phyloP scores from a whole-genome alignment of 1,140 invertebrate genomes.

The Trissolcus basalis region DNA sequence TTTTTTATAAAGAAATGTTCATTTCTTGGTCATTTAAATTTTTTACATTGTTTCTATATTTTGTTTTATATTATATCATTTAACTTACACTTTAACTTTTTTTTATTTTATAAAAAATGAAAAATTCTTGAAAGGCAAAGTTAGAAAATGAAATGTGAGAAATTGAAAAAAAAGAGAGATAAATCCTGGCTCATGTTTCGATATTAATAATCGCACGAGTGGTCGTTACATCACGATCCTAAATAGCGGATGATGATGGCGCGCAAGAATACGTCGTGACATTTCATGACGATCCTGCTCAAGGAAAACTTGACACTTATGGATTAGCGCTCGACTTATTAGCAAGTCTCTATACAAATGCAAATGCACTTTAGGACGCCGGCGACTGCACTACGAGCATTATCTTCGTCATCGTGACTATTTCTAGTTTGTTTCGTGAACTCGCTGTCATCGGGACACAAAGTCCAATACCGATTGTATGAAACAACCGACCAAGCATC shows the following conservation, averaged over 20 bases:
- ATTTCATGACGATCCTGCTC: neutral
- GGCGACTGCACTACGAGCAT: neutral
- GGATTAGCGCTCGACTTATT: constrained; percentile 15
- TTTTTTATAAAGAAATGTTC: too few species aligned
- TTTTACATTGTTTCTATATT: too few species aligned
- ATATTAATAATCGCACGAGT: too few species aligned
- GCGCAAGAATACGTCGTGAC: neutral
- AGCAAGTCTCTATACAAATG: constrained; percentile 10
- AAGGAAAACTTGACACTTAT: constrained; percentile 24
- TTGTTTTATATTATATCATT: too few species aligned
- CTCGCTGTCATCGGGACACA: neutral
- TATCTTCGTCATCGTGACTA: neutral
- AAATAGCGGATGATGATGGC: neutral
- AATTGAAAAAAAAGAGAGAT: too few species aligned
- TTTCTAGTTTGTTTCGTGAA: constrained; percentile 1
- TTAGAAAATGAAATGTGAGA: too few species aligned
- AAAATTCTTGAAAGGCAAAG: too few species aligned
- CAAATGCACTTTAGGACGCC: constrained; percentile 9
- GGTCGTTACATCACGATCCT: constrained; percentile 1
- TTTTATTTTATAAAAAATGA: too few species aligned
- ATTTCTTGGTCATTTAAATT: too few species aligned
- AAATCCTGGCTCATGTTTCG: too few species aligned
- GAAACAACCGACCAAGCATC: neutral
- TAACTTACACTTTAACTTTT: too few species aligned
- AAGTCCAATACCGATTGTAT: neutral